Conservation (phyloP, 2,888 invertebrate species). For the Lithosia quadra region DNA sequence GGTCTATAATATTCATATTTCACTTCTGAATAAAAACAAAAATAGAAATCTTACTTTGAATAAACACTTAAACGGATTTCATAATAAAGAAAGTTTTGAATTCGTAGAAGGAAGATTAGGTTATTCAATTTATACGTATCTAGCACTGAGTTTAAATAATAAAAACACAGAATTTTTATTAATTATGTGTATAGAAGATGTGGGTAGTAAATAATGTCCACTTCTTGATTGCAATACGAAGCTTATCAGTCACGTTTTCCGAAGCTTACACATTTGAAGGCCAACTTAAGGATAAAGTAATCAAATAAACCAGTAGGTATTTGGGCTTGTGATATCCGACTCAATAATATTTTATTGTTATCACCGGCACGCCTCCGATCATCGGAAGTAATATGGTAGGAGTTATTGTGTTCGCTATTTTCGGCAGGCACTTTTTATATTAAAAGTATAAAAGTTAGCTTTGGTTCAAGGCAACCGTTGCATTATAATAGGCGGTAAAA, state of each 20-base stretch:
- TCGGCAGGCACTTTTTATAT: not conserved
- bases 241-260: not conserved
- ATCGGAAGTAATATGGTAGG: conserved; percentile 9
- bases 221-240: not conserved
- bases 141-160: not conserved
- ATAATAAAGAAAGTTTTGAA: not conserved
- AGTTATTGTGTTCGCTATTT: conserved; percentile 7
- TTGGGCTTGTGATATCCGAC: not conserved
- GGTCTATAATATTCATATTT: not conserved
- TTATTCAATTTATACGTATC: not conserved
- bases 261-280: not conserved
- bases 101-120: not conserved
- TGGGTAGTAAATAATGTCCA: not conserved
- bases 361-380: conserved; percentile 7
- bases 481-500: no score
- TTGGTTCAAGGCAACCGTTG: no score
- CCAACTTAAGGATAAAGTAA: conserved; percentile 1
- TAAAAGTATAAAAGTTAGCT: not conserved
- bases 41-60: not conserved
- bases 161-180: not conserved
- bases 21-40: not conserved
- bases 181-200: no score
- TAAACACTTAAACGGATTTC: not conserved
- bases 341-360: conserved; percentile 14
- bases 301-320: not conserved